phyloP scores from a whole-genome alignment of 92 coral and sea anemone species.

The Diadumene lineata region DNA sequence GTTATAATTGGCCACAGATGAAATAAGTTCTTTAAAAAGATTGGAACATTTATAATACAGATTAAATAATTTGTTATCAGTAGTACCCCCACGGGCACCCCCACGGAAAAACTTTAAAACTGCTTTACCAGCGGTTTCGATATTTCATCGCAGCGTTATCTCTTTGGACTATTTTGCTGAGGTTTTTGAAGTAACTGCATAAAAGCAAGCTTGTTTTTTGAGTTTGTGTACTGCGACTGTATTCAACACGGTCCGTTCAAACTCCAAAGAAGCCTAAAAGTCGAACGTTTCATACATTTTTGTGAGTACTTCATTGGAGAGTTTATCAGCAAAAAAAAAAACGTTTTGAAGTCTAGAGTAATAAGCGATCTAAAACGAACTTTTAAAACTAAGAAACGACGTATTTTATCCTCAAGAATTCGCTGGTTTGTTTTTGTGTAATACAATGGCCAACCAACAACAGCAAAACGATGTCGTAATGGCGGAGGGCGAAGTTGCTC shows the following conservation, averaged over 20 bases:
- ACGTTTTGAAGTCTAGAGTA: background rate
- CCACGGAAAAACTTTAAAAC: background rate
- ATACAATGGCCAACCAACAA: slow-evolving; percentile 38
- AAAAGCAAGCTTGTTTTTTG: background rate
- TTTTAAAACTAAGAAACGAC: background rate
- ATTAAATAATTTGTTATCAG: too few relatives aligned
- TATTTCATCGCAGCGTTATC: background rate
- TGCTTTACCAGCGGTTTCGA: background rate
- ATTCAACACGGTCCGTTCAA: background rate
- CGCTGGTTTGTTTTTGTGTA: background rate
- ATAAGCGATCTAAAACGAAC: background rate
- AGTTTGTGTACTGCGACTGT: background rate
- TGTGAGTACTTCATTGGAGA: background rate
- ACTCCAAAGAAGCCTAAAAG: background rate
- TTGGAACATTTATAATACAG: too few relatives aligned
- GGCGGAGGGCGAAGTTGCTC: slow-evolving; percentile 37
- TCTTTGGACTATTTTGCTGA: background rate
- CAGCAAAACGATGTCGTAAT: slow-evolving; percentile 47
- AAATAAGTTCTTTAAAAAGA: too few relatives aligned
- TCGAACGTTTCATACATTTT: background rate
- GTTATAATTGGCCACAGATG: background rate
- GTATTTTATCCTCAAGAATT: too few relatives aligned
- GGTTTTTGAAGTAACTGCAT: background rate
- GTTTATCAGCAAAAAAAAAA: background rate
- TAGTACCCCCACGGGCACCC: too few relatives aligned